Evolutionary conservation across 2,888 invertebrate species (phyloP), one percentile per base, ranked within the genome.

Genomic region (Drosophila ustulata): DNA sequence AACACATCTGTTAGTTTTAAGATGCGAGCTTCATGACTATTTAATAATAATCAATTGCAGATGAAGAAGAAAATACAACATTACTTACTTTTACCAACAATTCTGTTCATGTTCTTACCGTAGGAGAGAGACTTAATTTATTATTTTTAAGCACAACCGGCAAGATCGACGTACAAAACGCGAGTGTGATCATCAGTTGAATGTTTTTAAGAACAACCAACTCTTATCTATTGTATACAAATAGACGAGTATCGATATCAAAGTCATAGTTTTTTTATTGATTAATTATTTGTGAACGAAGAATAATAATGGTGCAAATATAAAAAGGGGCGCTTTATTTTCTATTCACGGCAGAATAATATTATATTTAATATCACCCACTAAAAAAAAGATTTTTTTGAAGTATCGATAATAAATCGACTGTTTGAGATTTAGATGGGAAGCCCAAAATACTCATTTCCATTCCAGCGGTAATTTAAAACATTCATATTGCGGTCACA

Each of bases 21-120:
- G 18, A 91, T 53, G 91, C 90, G 3, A 80, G 62, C 56, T 88
- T 86, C 70, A 88, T 82, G 41, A 34, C 30, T 57, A 7, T 18
- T 30, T 25, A 30, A 51, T 30, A 23, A 34, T 61, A 32, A 52
- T 9, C 13, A 9, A 57, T 13, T 26, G 25, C 0, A 4, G 6
- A 37, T n/a, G 6, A 2, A 37, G 46, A 47, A 18, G 3, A 28
- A 18, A 37, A 4, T 34, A 46, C 55, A 3, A 9, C 4, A 39
- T 55, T 28, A 55, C 45, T 26, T 55, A 56, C 45, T 56, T 55
- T 32, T 56, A 34, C 32, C 3, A 13, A 25, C 32, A 56, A 56
- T 26, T 56, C 34, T 43, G 25, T 56, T 55, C 45, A 55, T 55
- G 0, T 55, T 18, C 55, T 56, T 56, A 56, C 55, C 55, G 55